Conservation (phyloP, 2,113 vertebrate species). For the Myiagra hebetior region DNA sequence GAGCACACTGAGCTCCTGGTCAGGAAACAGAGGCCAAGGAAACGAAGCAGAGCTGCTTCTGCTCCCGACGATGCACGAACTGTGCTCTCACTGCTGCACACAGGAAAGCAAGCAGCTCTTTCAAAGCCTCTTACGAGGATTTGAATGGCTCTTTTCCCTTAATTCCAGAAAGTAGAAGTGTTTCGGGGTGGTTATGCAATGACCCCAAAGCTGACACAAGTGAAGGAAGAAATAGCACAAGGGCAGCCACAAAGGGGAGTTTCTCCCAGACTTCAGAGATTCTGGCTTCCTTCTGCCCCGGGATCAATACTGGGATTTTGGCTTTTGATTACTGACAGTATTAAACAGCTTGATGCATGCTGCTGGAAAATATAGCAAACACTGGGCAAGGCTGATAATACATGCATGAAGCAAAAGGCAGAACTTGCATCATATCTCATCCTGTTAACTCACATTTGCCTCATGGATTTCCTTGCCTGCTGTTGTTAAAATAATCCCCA, state of each 20-base stretch:
- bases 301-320: not conserved
- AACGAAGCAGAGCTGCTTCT: not conserved
- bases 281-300: not conserved
- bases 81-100: not conserved
- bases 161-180: slow-evolving; percentile 25
- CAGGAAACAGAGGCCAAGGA: not conserved
- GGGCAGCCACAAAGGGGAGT: not conserved
- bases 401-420: not conserved
- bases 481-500: slow-evolving; percentile 29
- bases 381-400: not conserved
- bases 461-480: not conserved
- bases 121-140: slow-evolving; percentile 15
- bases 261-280: not conserved
- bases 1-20: not conserved
- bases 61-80: rapidly evolving
- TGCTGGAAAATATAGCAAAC: not conserved
- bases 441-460: not conserved
- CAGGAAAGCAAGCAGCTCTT: not conserved
- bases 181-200: not conserved
- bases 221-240: not conserved
- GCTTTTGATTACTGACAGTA: not conserved
- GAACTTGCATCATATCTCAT: not conserved
- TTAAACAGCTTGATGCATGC: not conserved
- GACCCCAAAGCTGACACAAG: not conserved
- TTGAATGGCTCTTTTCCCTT: not conserved